Evolutionary conservation across 2,797 vertebrate species (phyloP).

Genomic region (Erpetoichthys calabaricus): DNA sequence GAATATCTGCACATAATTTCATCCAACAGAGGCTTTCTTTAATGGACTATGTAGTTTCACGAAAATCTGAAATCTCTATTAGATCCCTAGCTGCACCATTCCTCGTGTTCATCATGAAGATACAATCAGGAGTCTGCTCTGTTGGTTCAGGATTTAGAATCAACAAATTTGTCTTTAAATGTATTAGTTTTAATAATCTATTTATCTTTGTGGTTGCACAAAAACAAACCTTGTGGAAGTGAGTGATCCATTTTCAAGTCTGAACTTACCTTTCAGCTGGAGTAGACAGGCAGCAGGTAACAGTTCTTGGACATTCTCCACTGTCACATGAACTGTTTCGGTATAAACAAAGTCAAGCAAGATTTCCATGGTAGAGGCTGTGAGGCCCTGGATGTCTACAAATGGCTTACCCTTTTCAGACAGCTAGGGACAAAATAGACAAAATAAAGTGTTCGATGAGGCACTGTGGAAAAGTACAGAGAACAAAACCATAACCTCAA

Average conservation of each 20-base stretch:
- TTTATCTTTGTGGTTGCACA: no score
- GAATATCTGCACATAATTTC: no score
- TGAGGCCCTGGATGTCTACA: slow-evolving; percentile 92
- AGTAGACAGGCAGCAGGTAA: slow-evolving; percentile 88
- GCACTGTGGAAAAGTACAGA: slow-evolving; percentile 6
- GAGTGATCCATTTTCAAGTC: neutral
- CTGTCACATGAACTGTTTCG: slow-evolving; percentile 89
- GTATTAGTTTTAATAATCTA: no score
- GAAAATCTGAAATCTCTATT: no score
- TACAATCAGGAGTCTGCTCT: no score
- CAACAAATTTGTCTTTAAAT: no score
- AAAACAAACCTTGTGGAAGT: no score
- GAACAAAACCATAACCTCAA: slow-evolving; percentile 2
- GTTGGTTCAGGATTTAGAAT: no score
- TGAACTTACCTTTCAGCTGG: slow-evolving; percentile 81
- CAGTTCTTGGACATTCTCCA: slow-evolving; percentile 92
- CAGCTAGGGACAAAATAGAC: slow-evolving; percentile 47
- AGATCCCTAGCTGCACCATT: no score
- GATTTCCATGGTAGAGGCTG: slow-evolving; percentile 93
- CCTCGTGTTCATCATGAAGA: no score
- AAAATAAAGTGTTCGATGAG: neutral
- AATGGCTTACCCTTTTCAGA: slow-evolving; percentile 94
- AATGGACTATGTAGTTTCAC: no score
- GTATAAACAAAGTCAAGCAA: slow-evolving; percentile 95
- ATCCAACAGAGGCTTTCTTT: no score